These are phyloP conservation scores for Anarhynchus alexandrinus DNA, from an alignment of 2,113 vertebrate genomes.

Conservation along the genomic window DNA sequence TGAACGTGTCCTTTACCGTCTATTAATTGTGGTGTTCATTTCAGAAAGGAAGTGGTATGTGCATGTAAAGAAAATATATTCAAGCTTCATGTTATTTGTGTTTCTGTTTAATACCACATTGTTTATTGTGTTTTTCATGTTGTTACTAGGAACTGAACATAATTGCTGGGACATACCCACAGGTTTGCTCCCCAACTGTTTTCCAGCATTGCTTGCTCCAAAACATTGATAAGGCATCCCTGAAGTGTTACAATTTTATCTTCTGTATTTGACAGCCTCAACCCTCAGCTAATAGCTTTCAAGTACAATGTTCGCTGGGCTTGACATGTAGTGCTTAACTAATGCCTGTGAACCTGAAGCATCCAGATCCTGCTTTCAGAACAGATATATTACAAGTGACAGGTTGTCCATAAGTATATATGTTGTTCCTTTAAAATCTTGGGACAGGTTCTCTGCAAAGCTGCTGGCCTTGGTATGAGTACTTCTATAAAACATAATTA, in stretches of 20 bases:
- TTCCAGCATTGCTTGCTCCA: background rate
- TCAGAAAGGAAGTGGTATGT: background rate
- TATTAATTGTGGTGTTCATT: background rate
- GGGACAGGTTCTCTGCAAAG: background rate
- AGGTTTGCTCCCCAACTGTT: background rate
- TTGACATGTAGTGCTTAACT: background rate
- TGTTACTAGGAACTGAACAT: background rate
- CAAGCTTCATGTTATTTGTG: background rate
- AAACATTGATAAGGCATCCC: background rate
- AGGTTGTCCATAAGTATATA: constrained; percentile 8
- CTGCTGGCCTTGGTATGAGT: background rate
- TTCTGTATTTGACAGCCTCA: background rate
- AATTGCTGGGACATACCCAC: background rate
- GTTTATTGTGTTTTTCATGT: background rate
- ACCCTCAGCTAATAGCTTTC: background rate
- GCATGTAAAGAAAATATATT: background rate
- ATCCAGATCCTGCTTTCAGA: background rate
- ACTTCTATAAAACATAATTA: background rate
- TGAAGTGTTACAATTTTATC: background rate
- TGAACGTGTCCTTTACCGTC: background rate
- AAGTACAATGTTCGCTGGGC: background rate
- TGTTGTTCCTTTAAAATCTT: background rate
- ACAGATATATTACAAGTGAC: constrained; percentile 1
- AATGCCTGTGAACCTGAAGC: background rate
- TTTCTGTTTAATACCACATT: background rate